These are phyloP conservation scores for Brachylomia viminalis DNA, from an alignment of 2,888 invertebrate genomes.

Conservation along the genomic window DNA sequence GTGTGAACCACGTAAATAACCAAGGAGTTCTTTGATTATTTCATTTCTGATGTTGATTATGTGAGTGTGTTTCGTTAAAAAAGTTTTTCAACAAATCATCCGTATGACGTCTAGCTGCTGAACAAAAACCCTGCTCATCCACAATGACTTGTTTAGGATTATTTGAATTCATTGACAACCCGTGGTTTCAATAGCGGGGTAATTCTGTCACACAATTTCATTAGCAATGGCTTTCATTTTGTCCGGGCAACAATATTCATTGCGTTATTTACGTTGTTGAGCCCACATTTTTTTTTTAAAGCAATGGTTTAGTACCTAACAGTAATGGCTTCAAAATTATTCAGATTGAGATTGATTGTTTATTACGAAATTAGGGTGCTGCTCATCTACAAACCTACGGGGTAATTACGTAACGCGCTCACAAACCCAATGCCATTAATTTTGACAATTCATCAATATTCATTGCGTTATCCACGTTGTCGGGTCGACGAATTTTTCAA, in stretches of 20 bases:
- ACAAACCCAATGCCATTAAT: no score
- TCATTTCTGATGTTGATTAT: not conserved
- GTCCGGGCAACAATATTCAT: not conserved
- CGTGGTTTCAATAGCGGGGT: not conserved
- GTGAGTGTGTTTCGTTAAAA: not conserved
- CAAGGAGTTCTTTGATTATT: no score
- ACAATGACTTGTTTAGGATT: not conserved
- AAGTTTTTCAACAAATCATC: not conserved
- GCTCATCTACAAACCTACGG: no score
- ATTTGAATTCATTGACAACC: not conserved
- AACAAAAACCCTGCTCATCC: rapidly evolving
- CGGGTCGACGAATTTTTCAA: not conserved
- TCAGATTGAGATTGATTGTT: no score
- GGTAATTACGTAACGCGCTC: no score
- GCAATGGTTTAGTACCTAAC: no score
- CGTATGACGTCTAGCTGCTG: not conserved
- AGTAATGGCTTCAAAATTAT: no score
- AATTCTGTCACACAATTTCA: not conserved
- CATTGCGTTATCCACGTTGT: no score
- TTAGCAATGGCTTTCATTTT: not conserved
- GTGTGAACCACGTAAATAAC: no score
- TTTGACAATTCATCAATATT: not conserved
- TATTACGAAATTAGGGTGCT: no score
- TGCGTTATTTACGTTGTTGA: not conserved
- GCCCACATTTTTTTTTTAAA: no score